These are phyloP conservation scores for Leucoma salicis DNA, from an alignment of 2,888 invertebrate genomes.

Conservation along the genomic window DNA sequence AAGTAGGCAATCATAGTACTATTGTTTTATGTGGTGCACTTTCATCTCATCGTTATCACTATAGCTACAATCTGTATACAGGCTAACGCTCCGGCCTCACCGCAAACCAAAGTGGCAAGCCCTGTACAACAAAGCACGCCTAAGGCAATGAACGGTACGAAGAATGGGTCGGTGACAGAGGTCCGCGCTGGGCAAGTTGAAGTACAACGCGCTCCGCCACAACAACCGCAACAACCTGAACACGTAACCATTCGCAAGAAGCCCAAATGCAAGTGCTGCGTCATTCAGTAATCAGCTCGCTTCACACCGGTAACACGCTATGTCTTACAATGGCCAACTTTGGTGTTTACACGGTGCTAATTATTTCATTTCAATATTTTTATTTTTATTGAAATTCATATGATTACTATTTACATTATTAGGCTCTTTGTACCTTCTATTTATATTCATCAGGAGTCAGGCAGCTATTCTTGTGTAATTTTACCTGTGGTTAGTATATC, in stretches of 20 bases:
- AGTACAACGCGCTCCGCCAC: slow-evolving; percentile 88
- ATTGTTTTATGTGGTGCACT: no score
- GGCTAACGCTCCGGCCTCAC: slow-evolving; percentile 66
- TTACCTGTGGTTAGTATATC: slow-evolving; percentile 33
- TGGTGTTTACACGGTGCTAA: slow-evolving; percentile 73
- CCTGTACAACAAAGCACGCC: slow-evolving; percentile 60
- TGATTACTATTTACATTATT: slow-evolving; percentile 34
- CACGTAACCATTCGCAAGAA: slow-evolving; percentile 97
- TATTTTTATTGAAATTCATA: slow-evolving; percentile 32
- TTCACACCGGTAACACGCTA: slow-evolving; percentile 55
- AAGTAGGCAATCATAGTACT: no score
- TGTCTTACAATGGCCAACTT: slow-evolving; percentile 27
- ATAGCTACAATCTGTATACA: no score
- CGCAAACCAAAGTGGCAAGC: slow-evolving; percentile 59
- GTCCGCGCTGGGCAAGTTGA: slow-evolving; percentile 82
- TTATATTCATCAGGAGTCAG: slow-evolving; percentile 40
- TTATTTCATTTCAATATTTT: slow-evolving; percentile 47
- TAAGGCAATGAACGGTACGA: slow-evolving; percentile 72
- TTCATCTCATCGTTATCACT: no score
- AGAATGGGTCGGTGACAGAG: slow-evolving; percentile 69
- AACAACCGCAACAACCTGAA: slow-evolving; percentile 92
- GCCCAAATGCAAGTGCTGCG: slow-evolving; percentile 97
- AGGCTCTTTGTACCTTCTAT: slow-evolving; percentile 45
- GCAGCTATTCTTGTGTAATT: slow-evolving; percentile 39
- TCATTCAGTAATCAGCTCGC: slow-evolving; percentile 87